Percentiles rank a stretch among this genome's conserved stretches.
These are phyloP conservation scores for Notolabrus celidotus DNA, from an alignment of 2,797 vertebrate genomes.

Conservation along the genomic window DNA sequence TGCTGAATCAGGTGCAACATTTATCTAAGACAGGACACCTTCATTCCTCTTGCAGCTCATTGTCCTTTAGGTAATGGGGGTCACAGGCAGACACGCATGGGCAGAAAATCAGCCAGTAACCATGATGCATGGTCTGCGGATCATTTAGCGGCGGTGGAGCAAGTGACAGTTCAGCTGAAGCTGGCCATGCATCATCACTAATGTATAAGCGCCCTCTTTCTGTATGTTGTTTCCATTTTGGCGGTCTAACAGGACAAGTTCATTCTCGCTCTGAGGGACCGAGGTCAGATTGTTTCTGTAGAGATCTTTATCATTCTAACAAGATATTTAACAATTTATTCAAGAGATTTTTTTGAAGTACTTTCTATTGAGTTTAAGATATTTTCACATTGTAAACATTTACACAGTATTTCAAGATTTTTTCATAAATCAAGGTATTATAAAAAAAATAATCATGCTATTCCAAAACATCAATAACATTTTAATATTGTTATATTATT, in stretches of 20 bases:
- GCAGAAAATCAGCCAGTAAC: conserved; percentile 49
- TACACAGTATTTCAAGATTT: no score
- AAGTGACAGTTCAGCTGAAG: conserved; percentile 65
- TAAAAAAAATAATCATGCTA: no score
- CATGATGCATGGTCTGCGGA: conserved; percentile 57
- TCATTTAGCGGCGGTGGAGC: conserved; percentile 66
- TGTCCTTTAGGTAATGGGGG: conserved; percentile 76
- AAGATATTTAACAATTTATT: no score
- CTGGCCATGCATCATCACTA: conserved; percentile 61
- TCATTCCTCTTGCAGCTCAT: conserved; percentile 46
- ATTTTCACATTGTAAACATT: no score
- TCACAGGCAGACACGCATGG: conserved; percentile 49
- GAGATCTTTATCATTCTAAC: no score
- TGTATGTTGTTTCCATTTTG: conserved; percentile 42
- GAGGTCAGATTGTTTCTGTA: conserved; percentile 2
- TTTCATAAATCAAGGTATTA: no score
- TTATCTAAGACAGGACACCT: conserved; percentile 41
- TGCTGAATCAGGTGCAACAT: conserved; percentile 44
- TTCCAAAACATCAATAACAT: no score
- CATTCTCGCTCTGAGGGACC: conserved; percentile 35
- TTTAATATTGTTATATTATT: no score
- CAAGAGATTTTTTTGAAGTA: no score
- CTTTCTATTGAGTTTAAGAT: no score
- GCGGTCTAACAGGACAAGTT: conserved; percentile 11
- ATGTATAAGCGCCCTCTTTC: conserved; percentile 40